Evolutionary conservation across 2,888 invertebrate species (phyloP).

Genomic region (Aplocera efformata): DNA sequence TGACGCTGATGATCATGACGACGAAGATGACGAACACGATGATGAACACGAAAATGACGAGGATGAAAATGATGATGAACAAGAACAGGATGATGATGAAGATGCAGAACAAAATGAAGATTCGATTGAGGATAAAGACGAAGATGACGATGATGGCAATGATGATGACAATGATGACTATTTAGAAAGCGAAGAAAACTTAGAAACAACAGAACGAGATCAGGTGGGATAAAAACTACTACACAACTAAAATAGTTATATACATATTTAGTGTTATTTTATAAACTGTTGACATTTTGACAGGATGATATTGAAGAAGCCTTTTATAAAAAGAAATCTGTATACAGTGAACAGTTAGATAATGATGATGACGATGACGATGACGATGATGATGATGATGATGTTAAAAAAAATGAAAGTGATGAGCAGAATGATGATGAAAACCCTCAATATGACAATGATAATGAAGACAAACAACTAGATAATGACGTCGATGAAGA

Average conservation of each 20-base stretch:
- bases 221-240: conserved; percentile 29
- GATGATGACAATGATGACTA: conserved; percentile 34
- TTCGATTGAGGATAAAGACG: conserved; percentile 24
- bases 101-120: conserved; percentile 25
- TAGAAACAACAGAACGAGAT: conserved; percentile 34
- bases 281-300: conserved; percentile 21
- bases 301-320: conserved; percentile 35
- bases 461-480: conserved; percentile 41
- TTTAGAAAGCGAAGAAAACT: conserved; percentile 35
- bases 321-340: conserved; percentile 37
- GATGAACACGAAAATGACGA: conserved; percentile 44
- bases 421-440: conserved; percentile 31
- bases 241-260: too few species aligned
- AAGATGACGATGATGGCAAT: conserved; percentile 36
- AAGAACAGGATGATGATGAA: conserved; percentile 35
- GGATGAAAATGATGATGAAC: conserved; percentile 44
- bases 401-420: conserved; percentile 31
- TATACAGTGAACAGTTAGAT: conserved; percentile 15
- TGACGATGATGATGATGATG: conserved; percentile 22
- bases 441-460: conserved; percentile 19
- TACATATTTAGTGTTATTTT: background rate
- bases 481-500: conserved; percentile 10
- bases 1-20: conserved; percentile 39
- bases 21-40: conserved; percentile 39
- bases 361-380: conserved; percentile 13